phyloP scores from a whole-genome alignment of 1,140 invertebrate species.

The Lordiphosa clarofinis region DNA sequence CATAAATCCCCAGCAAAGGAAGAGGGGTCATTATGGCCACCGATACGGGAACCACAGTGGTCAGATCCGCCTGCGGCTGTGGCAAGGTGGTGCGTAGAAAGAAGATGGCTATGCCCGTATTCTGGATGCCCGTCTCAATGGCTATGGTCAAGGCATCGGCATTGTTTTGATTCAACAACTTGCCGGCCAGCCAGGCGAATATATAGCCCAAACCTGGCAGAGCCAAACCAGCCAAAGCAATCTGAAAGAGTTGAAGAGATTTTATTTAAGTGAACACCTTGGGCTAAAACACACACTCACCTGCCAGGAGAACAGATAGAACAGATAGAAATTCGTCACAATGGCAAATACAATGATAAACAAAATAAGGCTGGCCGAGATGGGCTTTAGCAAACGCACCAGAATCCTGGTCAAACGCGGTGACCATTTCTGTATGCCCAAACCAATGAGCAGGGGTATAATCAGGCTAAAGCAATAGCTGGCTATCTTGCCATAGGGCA shows the following conservation, averaged over 20 bases:
- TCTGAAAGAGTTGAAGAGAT: conserved; percentile 80
- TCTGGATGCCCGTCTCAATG: conserved; percentile 96
- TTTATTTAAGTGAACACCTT: background rate
- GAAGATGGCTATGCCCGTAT: conserved; percentile 93
- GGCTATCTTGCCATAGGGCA: conserved; percentile 91
- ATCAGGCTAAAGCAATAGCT: conserved; percentile 88
- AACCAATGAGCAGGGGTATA: conserved; percentile 90
- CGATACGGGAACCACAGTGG: conserved; percentile 93
- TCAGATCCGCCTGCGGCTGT: conserved; percentile 89
- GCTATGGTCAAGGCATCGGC: conserved; percentile 90
- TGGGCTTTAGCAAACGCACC: conserved; percentile 91
- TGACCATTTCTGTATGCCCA: conserved; percentile 86
- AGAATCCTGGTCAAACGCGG: conserved; percentile 86
- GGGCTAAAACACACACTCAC: conserved; percentile 80
- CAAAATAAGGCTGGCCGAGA: conserved; percentile 90
- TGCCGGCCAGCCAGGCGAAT: conserved; percentile 85
- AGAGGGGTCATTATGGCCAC: conserved; percentile 96
- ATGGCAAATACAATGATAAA: conserved; percentile 96
- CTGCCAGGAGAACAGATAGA: conserved; percentile 92
- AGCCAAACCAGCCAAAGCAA: conserved; percentile 89
- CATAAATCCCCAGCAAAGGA: conserved; percentile 83
- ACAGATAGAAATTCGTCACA: conserved; percentile 94
- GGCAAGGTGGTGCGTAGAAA: conserved; percentile 86
- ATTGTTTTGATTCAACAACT: conserved; percentile 83
- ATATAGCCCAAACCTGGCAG: conserved; percentile 94